Evolutionary conservation across 2,888 invertebrate species (phyloP), one percentile per base, ranked within the genome.

Genomic region (Acrobasis repandana): DNA sequence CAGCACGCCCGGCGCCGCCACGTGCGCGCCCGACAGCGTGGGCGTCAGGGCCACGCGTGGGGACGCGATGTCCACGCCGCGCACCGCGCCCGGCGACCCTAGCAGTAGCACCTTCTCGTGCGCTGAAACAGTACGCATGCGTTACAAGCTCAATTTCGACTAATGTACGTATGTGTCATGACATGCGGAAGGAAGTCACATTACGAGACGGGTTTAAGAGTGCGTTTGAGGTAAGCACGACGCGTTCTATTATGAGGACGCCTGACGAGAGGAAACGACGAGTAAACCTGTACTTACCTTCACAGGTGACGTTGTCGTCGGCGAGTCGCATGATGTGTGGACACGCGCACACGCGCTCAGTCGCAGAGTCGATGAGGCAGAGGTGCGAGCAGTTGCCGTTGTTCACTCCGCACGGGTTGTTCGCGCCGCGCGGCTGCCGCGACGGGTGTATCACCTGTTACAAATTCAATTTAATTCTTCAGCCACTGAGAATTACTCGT

Each of bases 291-390:
- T 20, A 28, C 28, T 4, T 6, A 28, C 82, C 72, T 62, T 79
- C 75, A 72, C 83, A 80, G 34, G 77, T 75, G 70, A 86, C 88
- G 61, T 93, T 90, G 81, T 97, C 95, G 0, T 80, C 67, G 61
- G 93, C 93, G 34, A 98, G 90, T 49, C 95, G 94, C 96, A 97
- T 97, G 58, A 97, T 94, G 88, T 98, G 97, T 18, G 97, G 97
- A 80, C 97, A 97, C 67, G 96, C 96, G 86, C 97, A 97, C 67
- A 92, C 93, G 72, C 93, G 95, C 9, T 92, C 93, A 28, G 86
- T 84, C 67, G 95, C 93, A 14, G 94, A 90, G 77, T 95, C 95
- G 57, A 97, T 80, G 62, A 97, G 90, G 81, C 97, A 97, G 58
- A 97, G 93, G 91, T 97, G 97, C 48, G 97, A 96, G 81, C 97